These are phyloP conservation scores for Aleiodes sp. DNA, from an alignment of 1,140 invertebrate genomes.

Conservation along the genomic window DNA sequence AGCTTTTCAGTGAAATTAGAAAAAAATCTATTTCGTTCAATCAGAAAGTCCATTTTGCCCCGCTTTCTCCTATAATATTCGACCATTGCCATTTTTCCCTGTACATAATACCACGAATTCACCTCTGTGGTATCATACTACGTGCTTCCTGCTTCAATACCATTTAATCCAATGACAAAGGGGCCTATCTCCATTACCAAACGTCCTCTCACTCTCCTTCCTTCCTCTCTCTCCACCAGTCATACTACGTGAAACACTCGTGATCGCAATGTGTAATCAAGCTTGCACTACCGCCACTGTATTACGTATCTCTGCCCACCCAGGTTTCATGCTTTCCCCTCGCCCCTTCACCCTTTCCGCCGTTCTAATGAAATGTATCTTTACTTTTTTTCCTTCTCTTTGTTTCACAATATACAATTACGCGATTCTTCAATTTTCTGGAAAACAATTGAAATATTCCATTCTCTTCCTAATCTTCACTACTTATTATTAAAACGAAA, in stretches of 20 bases:
- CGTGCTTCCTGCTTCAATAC: conserved; percentile 63
- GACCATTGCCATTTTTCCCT: too few relatives aligned
- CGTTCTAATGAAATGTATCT: neutral
- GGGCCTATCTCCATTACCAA: conserved; percentile 53
- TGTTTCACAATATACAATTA: too few relatives aligned
- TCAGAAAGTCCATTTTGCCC: too few relatives aligned
- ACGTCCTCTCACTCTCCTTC: neutral
- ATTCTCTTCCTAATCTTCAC: too few relatives aligned
- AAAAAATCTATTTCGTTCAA: too few relatives aligned
- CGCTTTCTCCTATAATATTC: too few relatives aligned
- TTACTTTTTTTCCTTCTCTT: neutral
- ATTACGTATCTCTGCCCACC: conserved; percentile 45
- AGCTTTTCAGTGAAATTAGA: too few relatives aligned
- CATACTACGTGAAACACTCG: conserved; percentile 58
- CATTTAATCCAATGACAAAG: conserved; percentile 55
- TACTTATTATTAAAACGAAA: too few relatives aligned
- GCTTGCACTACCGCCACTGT: conserved; percentile 49
- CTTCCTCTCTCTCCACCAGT: neutral
- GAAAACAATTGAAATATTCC: too few relatives aligned
- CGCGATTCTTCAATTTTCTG: too few relatives aligned
- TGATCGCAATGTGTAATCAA: conserved; percentile 65
- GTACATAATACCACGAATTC: too few relatives aligned
- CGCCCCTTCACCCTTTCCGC: neutral
- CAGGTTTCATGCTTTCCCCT: neutral
- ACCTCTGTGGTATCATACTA: conserved; percentile 65